Conservation (phyloP, 2,113 vertebrate species). For the Psilopogon haemacephalus region DNA sequence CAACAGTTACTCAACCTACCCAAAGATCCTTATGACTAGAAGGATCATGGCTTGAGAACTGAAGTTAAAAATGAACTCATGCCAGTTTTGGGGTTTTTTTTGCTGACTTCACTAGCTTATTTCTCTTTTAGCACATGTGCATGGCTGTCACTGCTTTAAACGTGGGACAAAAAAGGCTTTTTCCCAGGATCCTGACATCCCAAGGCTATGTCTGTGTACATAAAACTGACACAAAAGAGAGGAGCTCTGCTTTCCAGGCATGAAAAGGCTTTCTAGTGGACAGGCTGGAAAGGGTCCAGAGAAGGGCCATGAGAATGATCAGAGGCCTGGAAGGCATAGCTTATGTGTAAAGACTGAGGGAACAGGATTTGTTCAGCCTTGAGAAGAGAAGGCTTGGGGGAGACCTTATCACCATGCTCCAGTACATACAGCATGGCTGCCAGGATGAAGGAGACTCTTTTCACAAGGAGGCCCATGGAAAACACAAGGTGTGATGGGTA, state of each 20-base stretch:
- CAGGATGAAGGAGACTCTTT: too few species aligned
- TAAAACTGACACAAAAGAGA: background rate
- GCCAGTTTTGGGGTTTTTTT: background rate
- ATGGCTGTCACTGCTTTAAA: background rate
- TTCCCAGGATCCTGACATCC: background rate
- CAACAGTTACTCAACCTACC: background rate
- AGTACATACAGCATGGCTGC: too few species aligned
- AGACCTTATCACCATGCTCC: too few species aligned
- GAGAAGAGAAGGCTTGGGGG: too few species aligned
- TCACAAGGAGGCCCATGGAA: too few species aligned
- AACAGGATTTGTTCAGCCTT: too few species aligned
- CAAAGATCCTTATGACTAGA: background rate
- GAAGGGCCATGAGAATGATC: too few species aligned
- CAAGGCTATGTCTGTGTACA: background rate
- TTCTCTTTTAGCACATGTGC: background rate
- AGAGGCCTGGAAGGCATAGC: too few species aligned
- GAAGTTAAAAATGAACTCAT: background rate
- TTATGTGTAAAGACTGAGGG: too few species aligned
- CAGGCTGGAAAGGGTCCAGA: too few species aligned
- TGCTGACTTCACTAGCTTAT: background rate
- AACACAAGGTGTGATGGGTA: too few species aligned
- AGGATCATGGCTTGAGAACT: background rate
- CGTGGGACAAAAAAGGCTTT: background rate
- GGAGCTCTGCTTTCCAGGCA: slow-evolving; percentile 10
- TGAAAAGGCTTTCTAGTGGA: background rate